Evolutionary conservation across 2,888 invertebrate genomes (phyloP), one percentile per base, ranked within the genome.

Genomic region (Andrena camellia): DNA sequence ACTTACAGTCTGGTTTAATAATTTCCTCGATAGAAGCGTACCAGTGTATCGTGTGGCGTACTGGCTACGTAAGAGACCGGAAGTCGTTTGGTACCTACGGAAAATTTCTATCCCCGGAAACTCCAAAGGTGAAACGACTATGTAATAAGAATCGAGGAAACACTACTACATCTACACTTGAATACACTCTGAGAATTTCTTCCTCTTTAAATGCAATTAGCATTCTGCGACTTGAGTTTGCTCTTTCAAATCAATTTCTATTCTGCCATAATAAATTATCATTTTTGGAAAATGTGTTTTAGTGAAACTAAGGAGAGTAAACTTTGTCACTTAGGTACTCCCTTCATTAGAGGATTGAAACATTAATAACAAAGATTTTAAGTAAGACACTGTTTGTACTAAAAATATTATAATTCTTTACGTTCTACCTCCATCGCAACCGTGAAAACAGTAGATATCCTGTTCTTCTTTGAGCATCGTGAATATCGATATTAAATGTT

Each of bases 41-140:
- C 23, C 48, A 64, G 31, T 67, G 59, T 59, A 57, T 50, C 62
- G 59, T 69, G 29, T 26, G 33, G 62, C 33, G 70, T 23, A 57
- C 54, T 31, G 59, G 71, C 77, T 78, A 78, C 81, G 76, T 83
- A 87, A 87, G 76, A 81, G 31, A 59, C 89, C 88, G 86, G 88
- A 88, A 85, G 81, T 77, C 54, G 74, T 83, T 78, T 29, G 35
- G 67, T 76, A 81, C 67, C 42, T 42, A 17, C 42, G 75, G 86
- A 86, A 87, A 87, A 84, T 81, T 82, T 75, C 84, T 71, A 77
- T 76, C 52, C 59, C 84, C 80, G 87, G 89, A 88, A 88, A 84
- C 72, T 64, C 33, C 79, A 77, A 29, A 81, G 73, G 71, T 81
- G 83, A 82, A 88, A 83, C 81, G 63, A 33, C 50, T 69, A 60